Conservation (phyloP, 2,113 vertebrate species). For the Pseudorectes ferrugineus region DNA sequence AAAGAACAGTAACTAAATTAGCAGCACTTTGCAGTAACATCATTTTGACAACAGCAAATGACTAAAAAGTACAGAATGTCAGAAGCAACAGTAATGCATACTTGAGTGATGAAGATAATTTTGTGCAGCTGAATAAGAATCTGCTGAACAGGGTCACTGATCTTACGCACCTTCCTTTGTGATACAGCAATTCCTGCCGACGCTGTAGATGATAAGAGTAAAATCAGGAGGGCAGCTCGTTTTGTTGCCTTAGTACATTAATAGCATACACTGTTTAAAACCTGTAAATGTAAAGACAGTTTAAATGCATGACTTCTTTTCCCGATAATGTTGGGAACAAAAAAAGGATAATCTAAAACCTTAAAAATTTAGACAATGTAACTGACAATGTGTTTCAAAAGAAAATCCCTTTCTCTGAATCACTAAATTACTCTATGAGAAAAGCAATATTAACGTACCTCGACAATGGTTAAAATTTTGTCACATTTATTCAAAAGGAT, state of each 20-base stretch:
- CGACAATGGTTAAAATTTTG: not conserved
- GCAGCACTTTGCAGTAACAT: not conserved
- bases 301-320: not conserved
- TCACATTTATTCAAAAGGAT: not conserved
- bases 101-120: conserved; percentile 88
- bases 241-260: not conserved
- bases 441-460: not conserved
- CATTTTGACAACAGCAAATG: conserved; percentile 30
- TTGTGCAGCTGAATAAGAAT: conserved; percentile 89
- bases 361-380: not conserved
- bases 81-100: conserved; percentile 40
- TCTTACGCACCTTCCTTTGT: conserved; percentile 85
- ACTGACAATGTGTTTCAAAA: not conserved
- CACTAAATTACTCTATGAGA: not conserved
- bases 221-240: conserved; percentile 34
- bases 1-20: conserved; percentile 51
- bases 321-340: not conserved
- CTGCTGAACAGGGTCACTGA: conserved; percentile 87
- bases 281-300: not conserved
- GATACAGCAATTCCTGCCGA: conserved; percentile 85
- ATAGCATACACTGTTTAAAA: not conserved
- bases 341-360: not conserved
- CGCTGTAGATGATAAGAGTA: conserved; percentile 55
- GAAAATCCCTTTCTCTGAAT: not conserved
- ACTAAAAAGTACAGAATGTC: not conserved